These are phyloP conservation scores for Illadopsis cleaveri DNA, from an alignment of 2,113 vertebrate genomes.

Conservation along the genomic window DNA sequence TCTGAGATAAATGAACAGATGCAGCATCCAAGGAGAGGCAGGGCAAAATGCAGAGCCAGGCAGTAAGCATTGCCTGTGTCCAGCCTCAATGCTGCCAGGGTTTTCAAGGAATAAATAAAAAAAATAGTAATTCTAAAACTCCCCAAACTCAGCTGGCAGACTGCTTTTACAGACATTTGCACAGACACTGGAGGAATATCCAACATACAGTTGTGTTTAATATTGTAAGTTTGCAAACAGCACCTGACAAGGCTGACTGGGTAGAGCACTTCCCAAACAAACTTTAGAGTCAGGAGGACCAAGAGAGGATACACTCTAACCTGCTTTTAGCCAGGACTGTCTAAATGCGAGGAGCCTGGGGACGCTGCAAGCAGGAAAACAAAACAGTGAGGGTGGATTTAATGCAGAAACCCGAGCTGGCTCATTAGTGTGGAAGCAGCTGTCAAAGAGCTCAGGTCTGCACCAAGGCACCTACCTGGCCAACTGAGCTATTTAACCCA, in stretches of 20 bases:
- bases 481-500: not conserved
- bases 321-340: not conserved
- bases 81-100: not conserved
- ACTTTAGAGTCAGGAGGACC: not conserved
- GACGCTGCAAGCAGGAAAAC: not conserved
- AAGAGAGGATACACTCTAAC: not conserved
- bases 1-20: not conserved
- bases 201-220: not conserved
- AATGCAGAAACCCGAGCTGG: not conserved
- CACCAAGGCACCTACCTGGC: not conserved
- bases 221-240: not conserved
- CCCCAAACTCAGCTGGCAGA: not conserved
- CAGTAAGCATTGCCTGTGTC: not conserved
- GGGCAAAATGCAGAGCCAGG: not conserved
- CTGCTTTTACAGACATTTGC: not conserved
- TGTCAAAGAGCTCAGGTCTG: not conserved
- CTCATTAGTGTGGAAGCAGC: not conserved
- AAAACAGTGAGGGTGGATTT: not conserved
- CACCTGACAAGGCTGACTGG: not conserved
- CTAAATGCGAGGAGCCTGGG: not conserved
- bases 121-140: not conserved
- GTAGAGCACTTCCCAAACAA: not conserved
- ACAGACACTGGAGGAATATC: not conserved
- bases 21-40: not conserved
- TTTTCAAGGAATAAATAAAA: not conserved